phyloP scores from a whole-genome alignment of 2,113 vertebrate genomes.

The Hemiscyllium ocellatum region DNA sequence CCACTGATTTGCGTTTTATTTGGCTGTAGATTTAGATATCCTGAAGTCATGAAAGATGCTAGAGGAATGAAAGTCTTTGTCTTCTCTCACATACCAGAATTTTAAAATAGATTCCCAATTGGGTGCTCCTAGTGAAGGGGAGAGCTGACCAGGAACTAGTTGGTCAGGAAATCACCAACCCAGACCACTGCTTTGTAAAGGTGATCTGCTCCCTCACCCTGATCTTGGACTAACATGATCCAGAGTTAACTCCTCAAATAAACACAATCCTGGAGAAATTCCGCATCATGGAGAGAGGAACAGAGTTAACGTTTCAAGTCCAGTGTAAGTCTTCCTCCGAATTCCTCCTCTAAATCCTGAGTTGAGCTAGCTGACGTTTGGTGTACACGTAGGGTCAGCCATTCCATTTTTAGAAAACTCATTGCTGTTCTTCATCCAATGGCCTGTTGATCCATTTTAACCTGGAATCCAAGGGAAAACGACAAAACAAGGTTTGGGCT shows the following conservation, averaged over 20 bases:
- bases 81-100: not conserved
- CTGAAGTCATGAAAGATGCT: not conserved
- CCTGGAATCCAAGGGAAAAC: not conserved
- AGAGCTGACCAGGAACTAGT: not conserved
- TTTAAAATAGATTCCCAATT: not conserved
- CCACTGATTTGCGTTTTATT: not conserved
- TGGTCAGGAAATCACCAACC: not conserved
- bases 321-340: too few relatives aligned
- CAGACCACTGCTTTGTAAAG: not conserved
- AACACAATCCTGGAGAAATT: too few relatives aligned
- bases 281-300: too few relatives aligned
- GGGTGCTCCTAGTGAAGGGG: not conserved
- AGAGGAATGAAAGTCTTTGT: not conserved
- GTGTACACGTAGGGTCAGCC: not conserved
- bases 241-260: too few relatives aligned
- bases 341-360: not conserved
- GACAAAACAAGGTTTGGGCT: not conserved
- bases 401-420: not conserved
- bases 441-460: not conserved
- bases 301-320: too few relatives aligned
- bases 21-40: not conserved
- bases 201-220: not conserved
- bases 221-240: too few relatives aligned
- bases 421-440: not conserved
- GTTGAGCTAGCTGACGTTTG: not conserved